Evolutionary conservation across 2,888 invertebrate species (phyloP).

Genomic region (Adelphocoris suturalis): DNA sequence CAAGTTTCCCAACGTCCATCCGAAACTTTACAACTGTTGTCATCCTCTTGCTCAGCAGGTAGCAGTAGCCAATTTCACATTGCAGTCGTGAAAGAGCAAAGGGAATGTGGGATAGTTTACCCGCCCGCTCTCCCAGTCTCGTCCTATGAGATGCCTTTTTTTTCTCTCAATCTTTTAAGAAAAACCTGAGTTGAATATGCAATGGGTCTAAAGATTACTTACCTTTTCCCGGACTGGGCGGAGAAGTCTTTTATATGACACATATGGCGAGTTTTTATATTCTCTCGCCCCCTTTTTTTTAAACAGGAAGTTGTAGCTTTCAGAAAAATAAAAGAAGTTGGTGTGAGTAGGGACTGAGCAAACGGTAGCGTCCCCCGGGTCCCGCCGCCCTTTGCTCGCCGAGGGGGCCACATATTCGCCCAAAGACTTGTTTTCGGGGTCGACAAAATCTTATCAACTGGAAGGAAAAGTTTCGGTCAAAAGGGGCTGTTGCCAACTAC

Average conservation of each 20-base stretch:
- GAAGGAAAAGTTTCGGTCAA: constrained; percentile 62
- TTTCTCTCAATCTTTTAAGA: background rate
- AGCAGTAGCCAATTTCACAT: background rate
- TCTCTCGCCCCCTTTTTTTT: background rate
- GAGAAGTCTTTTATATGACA: constrained; percentile 17
- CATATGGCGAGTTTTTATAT: constrained; percentile 8
- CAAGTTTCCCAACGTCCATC: background rate
- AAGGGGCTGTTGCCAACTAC: constrained; percentile 32
- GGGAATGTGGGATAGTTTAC: background rate
- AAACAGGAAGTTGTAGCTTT: constrained; percentile 23
- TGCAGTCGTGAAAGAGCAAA: background rate
- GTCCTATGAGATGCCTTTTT: background rate
- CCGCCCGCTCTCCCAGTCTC: background rate
- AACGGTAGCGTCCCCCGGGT: constrained; percentile 15
- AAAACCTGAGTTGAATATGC: constrained; percentile 48
- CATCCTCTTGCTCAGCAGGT: background rate
- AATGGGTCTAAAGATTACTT: constrained; percentile 41
- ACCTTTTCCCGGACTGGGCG: background rate
- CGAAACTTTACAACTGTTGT: background rate
- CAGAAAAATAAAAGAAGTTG: background rate
- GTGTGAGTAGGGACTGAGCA: background rate
- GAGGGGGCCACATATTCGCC: constrained; percentile 49
- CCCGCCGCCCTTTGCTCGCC: background rate
- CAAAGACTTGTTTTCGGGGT: constrained; percentile 57
- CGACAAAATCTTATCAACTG: constrained; percentile 61